Base-by-base conservation (phyloP, 2,797 vertebrate species). In the Malurus splendens region DNA sequence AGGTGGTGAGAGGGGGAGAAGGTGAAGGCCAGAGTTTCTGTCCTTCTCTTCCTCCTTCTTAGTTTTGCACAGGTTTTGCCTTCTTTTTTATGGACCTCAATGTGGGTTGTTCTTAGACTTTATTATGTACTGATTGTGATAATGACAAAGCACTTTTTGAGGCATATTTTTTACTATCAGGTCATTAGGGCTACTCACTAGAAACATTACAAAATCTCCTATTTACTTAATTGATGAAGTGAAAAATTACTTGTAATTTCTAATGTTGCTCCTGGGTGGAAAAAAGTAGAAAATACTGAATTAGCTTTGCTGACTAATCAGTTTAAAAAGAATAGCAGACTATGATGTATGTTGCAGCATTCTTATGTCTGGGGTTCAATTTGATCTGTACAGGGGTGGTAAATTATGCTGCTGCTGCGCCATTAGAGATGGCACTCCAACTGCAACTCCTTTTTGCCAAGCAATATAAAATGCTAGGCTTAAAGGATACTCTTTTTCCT, bases 271-370 rank as follows among this genome's bases (percentile, higher is more conserved):
- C 59, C 67, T 93, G 72, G 88, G 41, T 94, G 78, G 24, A 7
- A 39, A 55, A 55, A 92, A 80, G 86, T 30, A 24, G 62, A 89
- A 95, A 95, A 79, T 56, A 39, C 62, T 70, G 87, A 89, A 84
- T 93, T 95, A 28, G 70, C 82, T 73, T 89, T 94, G 82, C 36
- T 91, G 94, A 93, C 95, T 93, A 87, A 76, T 82, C 33, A 36
- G 56, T 92, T 91, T 75, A 86, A 47, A 79, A 86, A 76, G 62
- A 96, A 92, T 61, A 75, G 73, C 86, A 90, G 92, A 84, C 92
- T 85, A 80, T 87, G 24, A 83, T 89, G 36, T 87, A 87, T 84
- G 91, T 41, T 90, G 79, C 14, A 25, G 56, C 51, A 68, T 92
- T 94, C 93, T 94, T 89, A 93, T 76, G 59, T 56, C 82, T 79